phyloP scores from a whole-genome alignment of 2,888 invertebrate species.

The Eupeodes luniger region DNA sequence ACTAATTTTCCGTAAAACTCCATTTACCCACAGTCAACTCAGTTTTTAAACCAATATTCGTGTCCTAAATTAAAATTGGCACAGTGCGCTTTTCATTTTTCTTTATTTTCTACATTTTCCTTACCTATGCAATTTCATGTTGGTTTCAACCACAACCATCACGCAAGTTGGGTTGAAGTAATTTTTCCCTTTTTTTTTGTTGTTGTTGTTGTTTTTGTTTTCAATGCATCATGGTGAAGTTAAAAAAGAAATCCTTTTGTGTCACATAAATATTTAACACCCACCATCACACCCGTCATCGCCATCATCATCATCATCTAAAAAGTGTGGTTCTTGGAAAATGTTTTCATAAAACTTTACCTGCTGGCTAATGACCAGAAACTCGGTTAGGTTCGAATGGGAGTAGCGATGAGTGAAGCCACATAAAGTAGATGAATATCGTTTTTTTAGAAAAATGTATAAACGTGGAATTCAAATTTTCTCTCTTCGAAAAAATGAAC shows the following conservation, averaged over 20 bases:
- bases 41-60: slow-evolving; percentile 34
- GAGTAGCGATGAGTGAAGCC: not conserved
- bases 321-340: not conserved
- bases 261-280: slow-evolving; percentile 23
- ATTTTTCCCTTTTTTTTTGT: too few relatives aligned
- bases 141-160: not conserved
- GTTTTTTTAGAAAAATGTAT: slow-evolving; percentile 4
- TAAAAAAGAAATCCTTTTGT: slow-evolving; percentile 13
- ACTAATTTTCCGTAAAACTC: slow-evolving; percentile 30
- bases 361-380: not conserved
- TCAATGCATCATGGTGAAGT: not conserved
- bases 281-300: slow-evolving; percentile 6
- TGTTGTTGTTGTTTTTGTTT: not conserved
- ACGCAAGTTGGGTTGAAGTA: slow-evolving; percentile 12
- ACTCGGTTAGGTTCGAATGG: not conserved
- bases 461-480: not conserved
- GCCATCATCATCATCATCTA: slow-evolving; percentile 3
- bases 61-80: slow-evolving; percentile 42
- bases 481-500: not conserved
- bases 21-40: slow-evolving; percentile 5
- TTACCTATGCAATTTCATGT: slow-evolving; percentile 12
- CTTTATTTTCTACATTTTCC: not conserved
- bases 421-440: slow-evolving; percentile 27
- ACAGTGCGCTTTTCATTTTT: not conserved
- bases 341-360: slow-evolving; percentile 20